A percentile compares a stretch with the other conserved stretches of the same genome.
These are phyloP conservation scores for Stramonita haemastoma DNA, from an alignment of 2,888 invertebrate species.

Conservation along the genomic window DNA sequence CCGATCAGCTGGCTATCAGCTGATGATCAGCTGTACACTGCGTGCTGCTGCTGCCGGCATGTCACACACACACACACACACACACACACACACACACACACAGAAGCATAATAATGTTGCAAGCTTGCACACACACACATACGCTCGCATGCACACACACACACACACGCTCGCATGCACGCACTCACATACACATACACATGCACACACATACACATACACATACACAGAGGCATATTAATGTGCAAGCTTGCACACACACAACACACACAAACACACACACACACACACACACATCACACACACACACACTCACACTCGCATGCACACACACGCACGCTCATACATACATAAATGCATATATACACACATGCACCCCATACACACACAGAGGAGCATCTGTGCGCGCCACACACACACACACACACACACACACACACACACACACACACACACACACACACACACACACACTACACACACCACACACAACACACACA, in stretches of 20 bases:
- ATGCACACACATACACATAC: not conserved
- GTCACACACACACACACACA: not conserved
- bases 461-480: too few species aligned
- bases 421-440: too few species aligned
- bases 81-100: not conserved
- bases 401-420: too few species aligned
- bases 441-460: too few species aligned
- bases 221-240: not conserved
- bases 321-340: not conserved
- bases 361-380: too few species aligned
- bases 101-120: not conserved
- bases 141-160: not conserved
- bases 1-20: too few species aligned
- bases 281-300: conserved; percentile 3
- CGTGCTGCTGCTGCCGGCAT: too few species aligned
- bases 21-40: too few species aligned
- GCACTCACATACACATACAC: not conserved
- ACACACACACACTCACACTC: not conserved
- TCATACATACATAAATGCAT: not conserved
- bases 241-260: too few species aligned
- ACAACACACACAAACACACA: too few species aligned
- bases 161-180: not conserved
- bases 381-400: too few species aligned
- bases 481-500: not conserved
- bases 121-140: not conserved